A percentile compares a stretch with the other conserved stretches of the same genome.
Evolutionary conservation across 2,113 vertebrate species (phyloP).

Genomic region (Ptilonorhynchus violaceus): DNA sequence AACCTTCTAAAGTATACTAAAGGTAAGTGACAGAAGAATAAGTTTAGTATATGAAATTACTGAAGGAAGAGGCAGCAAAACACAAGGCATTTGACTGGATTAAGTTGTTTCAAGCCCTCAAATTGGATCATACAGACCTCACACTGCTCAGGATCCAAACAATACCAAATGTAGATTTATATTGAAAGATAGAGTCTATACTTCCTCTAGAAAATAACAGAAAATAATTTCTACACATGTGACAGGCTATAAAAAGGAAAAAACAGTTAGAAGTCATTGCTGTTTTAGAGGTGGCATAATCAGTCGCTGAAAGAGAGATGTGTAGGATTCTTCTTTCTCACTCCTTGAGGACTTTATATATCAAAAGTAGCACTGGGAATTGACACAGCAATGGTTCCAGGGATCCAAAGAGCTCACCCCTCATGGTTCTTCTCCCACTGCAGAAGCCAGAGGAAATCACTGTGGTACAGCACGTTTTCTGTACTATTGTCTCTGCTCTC

Average conservation of each 20-base stretch:
- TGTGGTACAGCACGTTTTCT: fast-evolving
- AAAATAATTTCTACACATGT: background rate
- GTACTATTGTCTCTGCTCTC: background rate
- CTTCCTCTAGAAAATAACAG: background rate
- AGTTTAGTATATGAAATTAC: background rate
- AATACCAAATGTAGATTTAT: background rate
- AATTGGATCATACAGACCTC: background rate
- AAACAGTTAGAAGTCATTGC: background rate
- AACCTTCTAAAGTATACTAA: background rate
- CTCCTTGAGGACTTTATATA: background rate
- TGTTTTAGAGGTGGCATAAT: fast-evolving
- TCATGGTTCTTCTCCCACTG: background rate
- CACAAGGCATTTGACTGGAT: background rate
- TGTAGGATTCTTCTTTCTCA: background rate
- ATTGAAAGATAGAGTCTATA: background rate
- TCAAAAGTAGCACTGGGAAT: background rate
- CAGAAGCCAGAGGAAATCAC: background rate
- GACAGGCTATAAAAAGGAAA: background rate
- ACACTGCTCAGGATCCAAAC: background rate
- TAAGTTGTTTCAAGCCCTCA: background rate
- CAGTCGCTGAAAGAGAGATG: background rate
- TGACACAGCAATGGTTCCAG: background rate
- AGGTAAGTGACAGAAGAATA: background rate
- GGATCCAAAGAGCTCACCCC: background rate
- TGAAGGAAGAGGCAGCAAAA: background rate